Base-by-base conservation (phyloP, 2,797 vertebrate species). In the Pampus argenteus region DNA sequence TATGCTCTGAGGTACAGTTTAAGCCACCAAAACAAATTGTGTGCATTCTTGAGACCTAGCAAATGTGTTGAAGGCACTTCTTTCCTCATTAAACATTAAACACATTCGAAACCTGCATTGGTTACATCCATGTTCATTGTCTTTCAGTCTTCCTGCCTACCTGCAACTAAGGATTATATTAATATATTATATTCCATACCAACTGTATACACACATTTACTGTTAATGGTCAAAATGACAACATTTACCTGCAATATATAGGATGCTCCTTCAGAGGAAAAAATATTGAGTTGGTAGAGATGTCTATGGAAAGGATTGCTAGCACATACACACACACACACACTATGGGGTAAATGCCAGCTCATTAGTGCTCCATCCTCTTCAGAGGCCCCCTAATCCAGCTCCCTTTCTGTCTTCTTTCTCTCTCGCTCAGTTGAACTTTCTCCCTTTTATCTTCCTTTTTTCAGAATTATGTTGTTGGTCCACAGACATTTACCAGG, bases 341-440 rank as follows among this genome's bases (percentile, higher is more conserved):
- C 72, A 89, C 73, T 86, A 63, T 85, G 76, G 86, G 86, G 82
- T 88, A 88, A 88, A 86, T 91, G 85, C 87, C 87, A 87, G 85
- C 87, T 93, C 90, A 92, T 93, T 94, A 92, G 87, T 84, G 76
- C 55, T 80, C 74, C n/a, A 38, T 86, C 74, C 88, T 86, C 65
- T 81, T 81, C 56, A 55, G 89, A 85, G 91, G 88, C 86, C 89
- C 89, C 84, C 75, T 93, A 92, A 93, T 92, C 90, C 83, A 79
- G 70, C 66, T 63, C 54, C 66, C 86, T 79, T 56, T 89, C 79
- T 81, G 67, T 84, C 70, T 83, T 73, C 66, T 73, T 44, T 80
- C 23, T 72, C 62, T 69, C 44, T 40, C 38, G 55, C 71, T 71
- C 68, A 61, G 59, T 65, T 63, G 20, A 73, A 69, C 22, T 79